Evolutionary conservation across 2,888 invertebrate genomes (phyloP).

Genomic region (Drosophila siamana): DNA sequence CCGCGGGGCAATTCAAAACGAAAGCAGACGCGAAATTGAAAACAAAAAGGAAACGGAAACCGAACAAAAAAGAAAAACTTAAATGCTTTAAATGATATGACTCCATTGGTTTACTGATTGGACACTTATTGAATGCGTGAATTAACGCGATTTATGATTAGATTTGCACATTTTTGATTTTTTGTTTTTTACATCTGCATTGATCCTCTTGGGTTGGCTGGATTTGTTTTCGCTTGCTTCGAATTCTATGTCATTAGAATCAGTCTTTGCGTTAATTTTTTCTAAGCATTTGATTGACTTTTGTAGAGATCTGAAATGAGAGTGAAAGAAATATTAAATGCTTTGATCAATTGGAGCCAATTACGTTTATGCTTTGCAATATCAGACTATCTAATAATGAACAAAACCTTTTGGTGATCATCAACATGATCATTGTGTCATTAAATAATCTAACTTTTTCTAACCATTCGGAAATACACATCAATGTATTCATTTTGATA

Average conservation of each 20-base stretch:
- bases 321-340: not conserved
- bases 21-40: slow-evolving; percentile 41
- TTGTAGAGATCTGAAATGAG: slow-evolving; percentile 41
- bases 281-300: slow-evolving; percentile 21
- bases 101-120: slow-evolving; percentile 66
- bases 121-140: slow-evolving; percentile 10
- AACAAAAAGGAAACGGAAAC: slow-evolving; percentile 25
- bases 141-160: slow-evolving; percentile 23
- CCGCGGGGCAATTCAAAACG: slow-evolving; percentile 9
- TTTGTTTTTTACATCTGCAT: slow-evolving; percentile 1
- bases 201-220: not conserved
- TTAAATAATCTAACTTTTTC: no score
- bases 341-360: no score
- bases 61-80: slow-evolving; percentile 57
- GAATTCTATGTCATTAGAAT: slow-evolving; percentile 28
- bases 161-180: slow-evolving; percentile 10
- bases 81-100: slow-evolving; percentile 49
- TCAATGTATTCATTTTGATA: not conserved
- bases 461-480: no score
- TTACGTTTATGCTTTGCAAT: no score
- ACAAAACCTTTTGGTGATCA: no score
- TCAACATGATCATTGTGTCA: no score
- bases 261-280: slow-evolving; percentile 56
- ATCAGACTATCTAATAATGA: no score
- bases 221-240: slow-evolving; percentile 14